Conservation (phyloP, 2,113 vertebrate species). For the Lepus americanus region DNA sequence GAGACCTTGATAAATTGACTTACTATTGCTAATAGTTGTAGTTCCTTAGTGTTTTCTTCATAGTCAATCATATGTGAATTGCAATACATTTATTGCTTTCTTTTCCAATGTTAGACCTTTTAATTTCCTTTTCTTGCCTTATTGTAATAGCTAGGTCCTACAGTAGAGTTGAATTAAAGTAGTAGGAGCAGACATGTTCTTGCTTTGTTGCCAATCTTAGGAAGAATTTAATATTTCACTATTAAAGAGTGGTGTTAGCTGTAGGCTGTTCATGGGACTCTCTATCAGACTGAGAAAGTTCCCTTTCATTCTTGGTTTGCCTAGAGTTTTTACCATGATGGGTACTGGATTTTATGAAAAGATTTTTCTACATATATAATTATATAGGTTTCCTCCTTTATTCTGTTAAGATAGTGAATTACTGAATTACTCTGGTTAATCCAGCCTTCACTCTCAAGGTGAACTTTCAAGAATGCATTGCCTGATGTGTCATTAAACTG, state of each 20-base stretch:
- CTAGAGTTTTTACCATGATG: conserved; percentile 21
- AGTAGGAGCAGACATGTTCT: background rate
- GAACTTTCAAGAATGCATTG: background rate
- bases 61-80: background rate
- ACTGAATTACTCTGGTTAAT: conserved; percentile 40
- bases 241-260: background rate
- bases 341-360: conserved; percentile 16
- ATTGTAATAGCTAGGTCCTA: background rate
- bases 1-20: background rate
- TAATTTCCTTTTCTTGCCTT: conserved; percentile 19
- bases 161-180: background rate
- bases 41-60: background rate
- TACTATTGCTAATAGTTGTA: background rate
- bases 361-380: conserved; percentile 8
- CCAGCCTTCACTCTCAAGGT: conserved; percentile 1
- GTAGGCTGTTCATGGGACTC: background rate
- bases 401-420: background rate
- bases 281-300: background rate
- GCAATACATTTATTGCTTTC: conserved; percentile 1
- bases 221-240: background rate
- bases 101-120: conserved; percentile 27
- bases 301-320: conserved; percentile 18
- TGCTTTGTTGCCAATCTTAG: background rate
- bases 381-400: background rate
- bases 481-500: background rate